A percentile compares a stretch with the other conserved stretches of the same genome.
These are phyloP conservation scores for Drosophila nigritarsus DNA, from an alignment of 2,888 invertebrate species.

Conservation along the genomic window DNA sequence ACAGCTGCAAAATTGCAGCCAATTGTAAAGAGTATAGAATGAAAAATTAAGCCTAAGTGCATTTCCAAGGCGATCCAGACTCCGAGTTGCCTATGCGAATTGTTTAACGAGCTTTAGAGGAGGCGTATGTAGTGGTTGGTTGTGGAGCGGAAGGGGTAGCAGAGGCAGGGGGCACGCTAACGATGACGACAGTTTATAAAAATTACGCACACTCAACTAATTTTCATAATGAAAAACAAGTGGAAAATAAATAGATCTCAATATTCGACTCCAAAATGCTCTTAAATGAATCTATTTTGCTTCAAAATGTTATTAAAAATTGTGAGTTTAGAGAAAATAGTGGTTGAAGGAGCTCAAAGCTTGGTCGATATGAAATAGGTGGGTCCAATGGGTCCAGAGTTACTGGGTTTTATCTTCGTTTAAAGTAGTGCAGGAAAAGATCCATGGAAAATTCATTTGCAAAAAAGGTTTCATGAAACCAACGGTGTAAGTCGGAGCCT, in stretches of 20 bases:
- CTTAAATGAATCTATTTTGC: background rate
- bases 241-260: background rate
- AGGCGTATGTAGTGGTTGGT: constrained; percentile 25
- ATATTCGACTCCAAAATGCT: constrained; percentile 28
- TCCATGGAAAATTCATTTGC: too few species aligned
- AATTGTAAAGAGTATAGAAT: constrained; percentile 72
- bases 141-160: constrained; percentile 1
- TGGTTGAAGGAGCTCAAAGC: background rate
- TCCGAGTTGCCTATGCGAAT: constrained; percentile 51
- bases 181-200: constrained; percentile 79
- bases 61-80: constrained; percentile 73
- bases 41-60: constrained; percentile 77
- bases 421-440: background rate
- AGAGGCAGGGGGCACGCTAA: constrained; percentile 13
- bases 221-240: constrained; percentile 68
- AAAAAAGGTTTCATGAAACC: background rate
- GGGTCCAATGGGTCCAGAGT: background rate
- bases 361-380: background rate
- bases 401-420: background rate
- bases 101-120: constrained; percentile 60
- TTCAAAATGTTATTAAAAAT: too few species aligned
- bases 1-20: constrained; percentile 71
- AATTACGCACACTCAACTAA: constrained; percentile 72
- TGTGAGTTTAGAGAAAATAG: too few species aligned
- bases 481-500: background rate